Conservation (phyloP, 2,113 vertebrate species). For the Chaetops frenatus region DNA sequence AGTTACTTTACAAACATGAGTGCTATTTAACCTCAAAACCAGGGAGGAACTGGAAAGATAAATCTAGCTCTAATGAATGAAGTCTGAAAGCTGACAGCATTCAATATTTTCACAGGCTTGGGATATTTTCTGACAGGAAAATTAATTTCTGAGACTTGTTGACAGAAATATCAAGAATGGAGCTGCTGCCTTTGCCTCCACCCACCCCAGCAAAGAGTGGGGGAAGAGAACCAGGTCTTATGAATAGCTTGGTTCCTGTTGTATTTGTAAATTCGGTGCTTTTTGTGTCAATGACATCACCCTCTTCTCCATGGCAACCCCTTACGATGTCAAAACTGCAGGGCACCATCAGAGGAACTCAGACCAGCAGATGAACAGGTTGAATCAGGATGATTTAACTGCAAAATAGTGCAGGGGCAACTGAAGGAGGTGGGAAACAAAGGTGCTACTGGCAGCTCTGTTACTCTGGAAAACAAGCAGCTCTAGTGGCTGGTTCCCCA, state of each 20-base stretch:
- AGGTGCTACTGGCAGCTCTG: neutral
- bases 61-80: slow-evolving; percentile 17
- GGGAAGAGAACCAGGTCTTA: slow-evolving; percentile 47
- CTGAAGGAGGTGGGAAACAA: slow-evolving; percentile 1
- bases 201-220: slow-evolving; percentile 42
- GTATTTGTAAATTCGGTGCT: slow-evolving; percentile 77
- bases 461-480: neutral
- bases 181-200: slow-evolving; percentile 43
- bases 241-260: slow-evolving; percentile 74
- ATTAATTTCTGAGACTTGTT: slow-evolving; percentile 29
- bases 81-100: slow-evolving; percentile 4
- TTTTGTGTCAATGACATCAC: slow-evolving; percentile 78
- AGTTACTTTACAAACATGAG: neutral
- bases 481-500: neutral
- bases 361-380: slow-evolving; percentile 45
- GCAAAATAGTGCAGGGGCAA: neutral
- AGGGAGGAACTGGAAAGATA: neutral
- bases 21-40: neutral
- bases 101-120: neutral
- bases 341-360: slow-evolving; percentile 63
- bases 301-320: slow-evolving; percentile 79
- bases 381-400: slow-evolving; percentile 55
- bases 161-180: slow-evolving; percentile 33
- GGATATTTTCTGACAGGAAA: slow-evolving; percentile 15
- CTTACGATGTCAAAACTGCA: slow-evolving; percentile 70